Evolutionary conservation across 2,888 invertebrate species (phyloP), one percentile per base, ranked within the genome.

Genomic region (Lepidonotus clava): DNA sequence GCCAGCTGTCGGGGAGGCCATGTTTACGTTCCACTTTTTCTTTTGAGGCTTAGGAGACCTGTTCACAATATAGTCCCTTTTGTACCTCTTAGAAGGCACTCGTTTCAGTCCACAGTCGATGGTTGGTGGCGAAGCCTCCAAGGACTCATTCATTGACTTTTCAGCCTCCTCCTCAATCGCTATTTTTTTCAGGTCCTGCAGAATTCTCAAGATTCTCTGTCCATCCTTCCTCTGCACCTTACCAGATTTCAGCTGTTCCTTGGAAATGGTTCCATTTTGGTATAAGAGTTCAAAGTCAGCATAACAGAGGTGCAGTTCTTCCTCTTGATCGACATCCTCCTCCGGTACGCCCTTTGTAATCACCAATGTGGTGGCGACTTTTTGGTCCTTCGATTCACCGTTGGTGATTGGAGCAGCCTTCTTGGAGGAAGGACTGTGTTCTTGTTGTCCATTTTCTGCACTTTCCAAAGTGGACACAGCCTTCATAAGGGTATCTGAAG

Each of bases 21-120:
- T n/a, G 6, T 40, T 51, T 1, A 85, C 87, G 5, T 84, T 76
- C 87, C 84, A 86, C 71, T 80, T 84, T 21, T 40, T 83, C 28
- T 38, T 32, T 4, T 28, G 28, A 0, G 24, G 36, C 28, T 38
- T 5, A 11, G 84, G 53, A 11, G 84, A 41, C 28, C 90, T 86
- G 84, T 87, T 86, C 0, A 92, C 89, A 87, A 91, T 91, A 87
- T 90, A 93, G 85, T 93, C 93, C 41, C 92, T 87, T 21, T 90
- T 88, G 88, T 92, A 92, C 21, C 90, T 88, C 36, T 91, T 89
- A 8, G 87, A 89, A 80, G 91, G 90, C n/a, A 92, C 89, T 38
- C 90, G 88, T 86, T 92, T 91, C n/a, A 91, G 90, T 28, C 92
- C 92, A 67, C 91, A 89, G 53, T 90, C 89, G n/a, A 90, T 83